Base-by-base conservation (phyloP, 2,113 vertebrate species). In the Myotis brandtii region DNA sequence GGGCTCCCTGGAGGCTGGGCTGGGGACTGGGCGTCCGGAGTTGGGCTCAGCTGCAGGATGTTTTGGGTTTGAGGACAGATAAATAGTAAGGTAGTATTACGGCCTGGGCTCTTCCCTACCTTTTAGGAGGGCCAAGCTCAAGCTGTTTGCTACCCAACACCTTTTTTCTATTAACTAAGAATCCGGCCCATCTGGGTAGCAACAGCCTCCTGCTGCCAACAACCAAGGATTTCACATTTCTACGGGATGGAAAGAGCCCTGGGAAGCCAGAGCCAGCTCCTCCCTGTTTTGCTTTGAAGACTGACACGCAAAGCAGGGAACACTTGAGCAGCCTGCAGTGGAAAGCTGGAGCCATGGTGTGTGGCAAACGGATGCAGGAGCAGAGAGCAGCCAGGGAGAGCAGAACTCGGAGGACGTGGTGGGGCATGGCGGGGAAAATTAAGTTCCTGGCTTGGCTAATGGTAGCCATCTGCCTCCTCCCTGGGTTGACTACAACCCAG, bases 151-250 rank as follows among this genome's bases (percentile, higher is more conserved):
- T 93, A 88, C 92, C 82, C 91, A 72, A 59, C 84, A 56, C 72
- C 59, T 32, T 95, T 86, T 95, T 83, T 77, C 75, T 87, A 79
- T 88, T 91, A 94, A 67, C 64, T 79, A 50, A 66, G 62, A 32
- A 70, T 67, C 86, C 86, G 1, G 9, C 72, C 69, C 91, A 54
- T 87, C 84, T 92, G 0, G 34, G 79, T 69, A 96, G 92, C 86
- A 96, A 76, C n/a, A 56, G 84, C 37, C 7, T 59, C 69, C 43
- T 69, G 34, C 89, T 97, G 98, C 97, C 97, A 98, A 95, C 97
- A 98, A 84, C 52, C 75, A 94, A 89, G 92, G 95, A 97, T 64
- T 94, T 86, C 94, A 96, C 94, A 97, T 95, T 98, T 98, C 91
- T 93, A 84, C 72, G 86, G 5, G 92, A 95, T 43, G 95, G 96